phyloP scores from a whole-genome alignment of 2,888 invertebrate genomes.

The Ecdyonurus torrentis region DNA sequence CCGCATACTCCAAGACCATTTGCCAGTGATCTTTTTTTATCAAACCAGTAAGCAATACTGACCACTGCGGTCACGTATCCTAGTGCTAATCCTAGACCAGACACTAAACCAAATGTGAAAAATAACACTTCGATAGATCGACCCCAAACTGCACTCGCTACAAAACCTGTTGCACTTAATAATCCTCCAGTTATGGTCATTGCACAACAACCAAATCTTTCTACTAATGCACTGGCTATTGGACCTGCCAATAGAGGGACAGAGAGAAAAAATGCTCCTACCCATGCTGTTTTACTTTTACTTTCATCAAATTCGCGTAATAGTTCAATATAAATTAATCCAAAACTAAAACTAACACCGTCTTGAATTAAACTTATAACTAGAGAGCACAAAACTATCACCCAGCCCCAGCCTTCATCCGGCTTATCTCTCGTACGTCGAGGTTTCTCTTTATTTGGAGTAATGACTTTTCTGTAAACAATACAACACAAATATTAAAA shows the following conservation, averaged over 20 bases:
- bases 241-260: slow-evolving; percentile 78
- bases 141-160: slow-evolving; percentile 48
- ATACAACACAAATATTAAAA: too few species aligned
- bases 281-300: slow-evolving; percentile 77
- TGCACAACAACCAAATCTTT: slow-evolving; percentile 63
- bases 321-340: slow-evolving; percentile 74
- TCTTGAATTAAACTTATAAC: slow-evolving; percentile 82
- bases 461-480: background rate
- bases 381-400: slow-evolving; percentile 76
- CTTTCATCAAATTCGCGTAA: slow-evolving; percentile 68
- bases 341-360: slow-evolving; percentile 84
- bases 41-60: slow-evolving; percentile 80
- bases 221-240: slow-evolving; percentile 66
- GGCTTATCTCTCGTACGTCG: slow-evolving; percentile 35
- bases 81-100: slow-evolving; percentile 69
- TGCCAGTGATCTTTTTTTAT: slow-evolving; percentile 65
- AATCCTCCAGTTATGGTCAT: slow-evolving; percentile 65
- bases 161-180: slow-evolving; percentile 56
- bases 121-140: slow-evolving; percentile 56
- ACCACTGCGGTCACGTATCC: slow-evolving; percentile 85
- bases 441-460: background rate
- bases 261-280: slow-evolving; percentile 80
- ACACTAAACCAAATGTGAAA: slow-evolving; percentile 65
- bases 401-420: slow-evolving; percentile 90
- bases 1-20: slow-evolving; percentile 77